Evolutionary conservation across 1,140 invertebrate species (phyloP).

Genomic region (Dufourea novaeangliae): DNA sequence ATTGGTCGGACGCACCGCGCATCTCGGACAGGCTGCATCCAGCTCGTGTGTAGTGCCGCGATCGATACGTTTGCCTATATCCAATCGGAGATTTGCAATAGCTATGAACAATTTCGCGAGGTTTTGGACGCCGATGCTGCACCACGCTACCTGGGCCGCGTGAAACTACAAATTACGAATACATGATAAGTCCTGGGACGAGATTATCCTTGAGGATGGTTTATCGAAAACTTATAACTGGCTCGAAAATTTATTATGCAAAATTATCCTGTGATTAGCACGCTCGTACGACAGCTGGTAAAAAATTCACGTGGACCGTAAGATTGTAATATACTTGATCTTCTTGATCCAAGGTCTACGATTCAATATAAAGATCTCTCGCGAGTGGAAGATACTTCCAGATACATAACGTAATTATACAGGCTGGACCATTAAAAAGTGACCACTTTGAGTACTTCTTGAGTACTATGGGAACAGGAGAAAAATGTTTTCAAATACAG

Average conservation of each 20-base stretch:
- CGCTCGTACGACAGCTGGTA: too few relatives aligned
- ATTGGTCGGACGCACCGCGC: slow-evolving; percentile 14
- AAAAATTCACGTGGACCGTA: too few relatives aligned
- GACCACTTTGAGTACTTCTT: too few relatives aligned
- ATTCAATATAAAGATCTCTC: too few relatives aligned
- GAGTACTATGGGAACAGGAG: too few relatives aligned
- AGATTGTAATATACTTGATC: too few relatives aligned
- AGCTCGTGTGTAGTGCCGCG: neutral
- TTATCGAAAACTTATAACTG: slow-evolving; percentile 5
- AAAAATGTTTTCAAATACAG: too few relatives aligned
- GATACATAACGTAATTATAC: too few relatives aligned
- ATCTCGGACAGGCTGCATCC: neutral
- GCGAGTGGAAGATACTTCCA: too few relatives aligned
- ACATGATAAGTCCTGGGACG: slow-evolving; percentile 2
- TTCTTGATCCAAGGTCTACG: too few relatives aligned
- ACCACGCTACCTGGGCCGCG: neutral
- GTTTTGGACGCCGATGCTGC: neutral
- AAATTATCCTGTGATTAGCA: slow-evolving; percentile 1
- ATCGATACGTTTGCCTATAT: slow-evolving; percentile 19
- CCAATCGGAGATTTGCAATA: slow-evolving; percentile 36
- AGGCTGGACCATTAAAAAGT: too few relatives aligned
- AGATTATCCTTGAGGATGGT: slow-evolving; percentile 11
- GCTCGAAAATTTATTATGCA: neutral
- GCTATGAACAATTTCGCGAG: slow-evolving; percentile 19
- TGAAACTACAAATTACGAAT: slow-evolving; percentile 19